phyloP scores from a whole-genome alignment of 2,113 vertebrate species.

The Amphilophus citrinellus region DNA sequence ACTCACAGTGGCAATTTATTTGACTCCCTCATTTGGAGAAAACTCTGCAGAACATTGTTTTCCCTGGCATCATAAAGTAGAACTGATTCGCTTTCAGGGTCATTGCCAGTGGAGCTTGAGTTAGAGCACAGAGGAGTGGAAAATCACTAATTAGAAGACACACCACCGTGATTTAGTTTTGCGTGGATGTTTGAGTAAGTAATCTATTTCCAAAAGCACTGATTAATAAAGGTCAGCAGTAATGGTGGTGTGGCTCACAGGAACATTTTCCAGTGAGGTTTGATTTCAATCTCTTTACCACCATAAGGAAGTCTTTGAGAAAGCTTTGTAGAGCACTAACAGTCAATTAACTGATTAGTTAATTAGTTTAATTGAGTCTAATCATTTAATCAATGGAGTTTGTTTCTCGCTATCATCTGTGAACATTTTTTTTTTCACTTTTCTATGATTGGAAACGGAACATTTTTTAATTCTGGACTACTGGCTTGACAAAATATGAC shows the following conservation, averaged over 20 bases:
- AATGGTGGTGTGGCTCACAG: background rate
- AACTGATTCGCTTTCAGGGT: conserved; percentile 35
- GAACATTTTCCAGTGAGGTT: background rate
- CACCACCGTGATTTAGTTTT: conserved; percentile 12
- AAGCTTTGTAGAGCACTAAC: background rate
- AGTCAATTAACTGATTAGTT: background rate
- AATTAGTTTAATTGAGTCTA: background rate
- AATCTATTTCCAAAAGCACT: background rate
- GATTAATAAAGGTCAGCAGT: background rate
- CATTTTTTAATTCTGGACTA: background rate
- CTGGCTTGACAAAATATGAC: background rate
- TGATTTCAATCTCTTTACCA: background rate
- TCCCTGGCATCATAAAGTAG: conserved; percentile 18
- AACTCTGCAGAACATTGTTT: conserved; percentile 25
- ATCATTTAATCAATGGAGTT: background rate
- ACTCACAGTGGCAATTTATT: conserved; percentile 30
- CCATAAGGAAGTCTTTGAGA: background rate
- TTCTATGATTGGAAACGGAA: background rate
- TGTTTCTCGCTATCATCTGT: background rate
- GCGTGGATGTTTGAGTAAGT: background rate
- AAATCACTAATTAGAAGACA: conserved; percentile 32
- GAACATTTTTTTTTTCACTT: background rate
- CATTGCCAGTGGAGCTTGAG: background rate
- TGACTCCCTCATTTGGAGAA: conserved; percentile 5
- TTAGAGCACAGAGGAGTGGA: background rate